A percentile compares a stretch with the other conserved stretches of the same genome.
phyloP scores from a whole-genome alignment of 2,113 vertebrate species.

The Cavia aperea region DNA sequence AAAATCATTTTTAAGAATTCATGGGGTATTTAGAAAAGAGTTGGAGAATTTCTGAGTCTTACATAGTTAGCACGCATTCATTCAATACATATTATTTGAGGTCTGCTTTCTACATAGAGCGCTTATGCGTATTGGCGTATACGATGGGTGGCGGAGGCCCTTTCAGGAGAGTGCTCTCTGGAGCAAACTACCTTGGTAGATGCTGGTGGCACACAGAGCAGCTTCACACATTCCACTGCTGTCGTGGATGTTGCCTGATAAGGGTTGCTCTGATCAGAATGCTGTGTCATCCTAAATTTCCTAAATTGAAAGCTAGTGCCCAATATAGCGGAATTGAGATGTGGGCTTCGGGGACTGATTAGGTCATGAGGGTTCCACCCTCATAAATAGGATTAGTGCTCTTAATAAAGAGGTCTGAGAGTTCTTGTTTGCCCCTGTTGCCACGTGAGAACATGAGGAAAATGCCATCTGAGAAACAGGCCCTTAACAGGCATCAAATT shows the following conservation, averaged over 20 bases:
- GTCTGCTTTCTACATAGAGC: not conserved
- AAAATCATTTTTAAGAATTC: not conserved
- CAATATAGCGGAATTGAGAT: not conserved
- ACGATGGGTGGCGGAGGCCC: not conserved
- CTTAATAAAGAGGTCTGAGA: not conserved
- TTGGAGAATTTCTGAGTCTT: not conserved
- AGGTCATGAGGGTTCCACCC: not conserved
- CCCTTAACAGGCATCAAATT: not conserved
- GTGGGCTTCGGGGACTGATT: not conserved
- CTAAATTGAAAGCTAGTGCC: not conserved
- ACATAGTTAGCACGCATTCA: not conserved
- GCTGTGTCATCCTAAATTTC: not conserved
- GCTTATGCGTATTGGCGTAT: not conserved
- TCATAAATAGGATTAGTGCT: not conserved
- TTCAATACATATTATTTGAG: not conserved
- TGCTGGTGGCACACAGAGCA: not conserved
- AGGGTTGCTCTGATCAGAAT: not conserved
- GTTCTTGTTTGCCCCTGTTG: not conserved
- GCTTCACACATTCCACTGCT: rapidly evolving
- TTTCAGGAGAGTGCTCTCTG: not conserved
- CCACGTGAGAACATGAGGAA: not conserved
- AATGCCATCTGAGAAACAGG: not conserved
- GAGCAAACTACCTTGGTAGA: not conserved
- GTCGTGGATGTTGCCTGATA: not conserved
- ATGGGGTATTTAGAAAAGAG: not conserved